Evolutionary conservation across 2,113 vertebrate genomes (phyloP).

Genomic region (Pachypanchax playfairii): DNA sequence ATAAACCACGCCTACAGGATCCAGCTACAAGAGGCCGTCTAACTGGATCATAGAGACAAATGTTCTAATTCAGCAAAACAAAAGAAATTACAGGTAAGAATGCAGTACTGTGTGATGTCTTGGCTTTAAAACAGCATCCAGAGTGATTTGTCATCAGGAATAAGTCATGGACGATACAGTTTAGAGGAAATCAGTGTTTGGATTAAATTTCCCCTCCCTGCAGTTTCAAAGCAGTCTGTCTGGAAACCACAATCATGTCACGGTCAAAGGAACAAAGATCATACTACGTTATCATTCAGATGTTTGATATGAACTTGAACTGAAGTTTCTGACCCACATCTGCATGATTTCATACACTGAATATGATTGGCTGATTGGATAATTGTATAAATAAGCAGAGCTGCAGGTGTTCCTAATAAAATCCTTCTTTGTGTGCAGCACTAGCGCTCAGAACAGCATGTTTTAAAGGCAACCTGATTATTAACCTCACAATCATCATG

Average conservation of each 20-base stretch:
- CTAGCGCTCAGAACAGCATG: not conserved
- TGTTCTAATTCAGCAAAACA: not conserved
- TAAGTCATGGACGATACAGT: not conserved
- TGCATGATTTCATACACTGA: not conserved
- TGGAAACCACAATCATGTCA: conserved; percentile 1
- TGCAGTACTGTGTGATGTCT: not conserved
- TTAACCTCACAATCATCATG: not conserved
- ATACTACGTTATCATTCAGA: not conserved
- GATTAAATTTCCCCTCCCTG: not conserved
- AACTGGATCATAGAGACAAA: not conserved
- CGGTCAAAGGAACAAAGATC: conserved; percentile 1
- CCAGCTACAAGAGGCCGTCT: not conserved
- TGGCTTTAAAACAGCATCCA: conserved; percentile 5
- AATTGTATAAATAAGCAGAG: conserved; percentile 8
- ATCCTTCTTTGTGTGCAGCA: not conserved
- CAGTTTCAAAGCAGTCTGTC: not conserved
- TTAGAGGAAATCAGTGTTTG: conserved; percentile 3
- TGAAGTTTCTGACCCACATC: conserved; percentile 2
- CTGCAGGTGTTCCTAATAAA: conserved; percentile 18
- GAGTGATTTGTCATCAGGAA: not conserved
- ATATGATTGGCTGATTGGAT: conserved; percentile 11
- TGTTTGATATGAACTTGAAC: conserved; percentile 2
- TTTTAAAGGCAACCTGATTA: too few species aligned
- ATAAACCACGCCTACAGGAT: too few species aligned
- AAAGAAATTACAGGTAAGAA: not conserved